These are phyloP conservation scores for Melangyna quadrimaculata DNA, from an alignment of 2,888 invertebrate species.

Conservation along the genomic window DNA sequence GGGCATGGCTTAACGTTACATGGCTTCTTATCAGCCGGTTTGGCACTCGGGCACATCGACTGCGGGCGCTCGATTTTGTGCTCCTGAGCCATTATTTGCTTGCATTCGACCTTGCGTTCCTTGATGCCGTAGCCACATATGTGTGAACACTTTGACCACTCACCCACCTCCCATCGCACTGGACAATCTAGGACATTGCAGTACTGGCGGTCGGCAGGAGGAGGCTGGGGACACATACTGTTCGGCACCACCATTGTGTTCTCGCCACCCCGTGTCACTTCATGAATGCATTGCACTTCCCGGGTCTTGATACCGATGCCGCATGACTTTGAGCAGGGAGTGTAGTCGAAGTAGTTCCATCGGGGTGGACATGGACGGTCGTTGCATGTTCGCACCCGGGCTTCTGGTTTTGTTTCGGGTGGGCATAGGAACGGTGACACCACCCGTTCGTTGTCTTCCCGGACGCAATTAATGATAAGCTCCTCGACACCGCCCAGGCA, in stretches of 20 bases:
- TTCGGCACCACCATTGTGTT: slow-evolving; percentile 95
- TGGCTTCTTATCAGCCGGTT: too few relatives aligned
- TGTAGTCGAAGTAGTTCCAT: too few relatives aligned
- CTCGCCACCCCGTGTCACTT: slow-evolving; percentile 92
- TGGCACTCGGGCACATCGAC: slow-evolving; percentile 88
- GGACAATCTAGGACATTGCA: slow-evolving; percentile 97
- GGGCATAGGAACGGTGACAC: too few relatives aligned
- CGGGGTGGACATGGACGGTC: too few relatives aligned
- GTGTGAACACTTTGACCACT: slow-evolving; percentile 95
- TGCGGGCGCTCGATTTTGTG: slow-evolving; percentile 91
- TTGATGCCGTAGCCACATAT: slow-evolving; percentile 96
- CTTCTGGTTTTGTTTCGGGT: too few relatives aligned
- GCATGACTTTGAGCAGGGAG: too few relatives aligned
- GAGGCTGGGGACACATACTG: slow-evolving; percentile 93
- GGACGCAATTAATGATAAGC: too few relatives aligned
- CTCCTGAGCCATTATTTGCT: slow-evolving; percentile 96
- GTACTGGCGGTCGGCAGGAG: slow-evolving; percentile 92
- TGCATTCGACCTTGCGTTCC: slow-evolving; percentile 91
- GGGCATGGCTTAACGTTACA: slow-evolving; percentile 89
- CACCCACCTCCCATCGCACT: slow-evolving; percentile 92
- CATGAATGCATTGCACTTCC: slow-evolving; percentile 84
- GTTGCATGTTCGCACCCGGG: too few relatives aligned
- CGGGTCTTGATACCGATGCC: slow-evolving; percentile 96
- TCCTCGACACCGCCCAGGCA: too few relatives aligned
- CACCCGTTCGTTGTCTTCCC: too few relatives aligned